Evolutionary conservation across 2,797 vertebrate genomes (phyloP).

Genomic region (Enteromius argenteus): DNA sequence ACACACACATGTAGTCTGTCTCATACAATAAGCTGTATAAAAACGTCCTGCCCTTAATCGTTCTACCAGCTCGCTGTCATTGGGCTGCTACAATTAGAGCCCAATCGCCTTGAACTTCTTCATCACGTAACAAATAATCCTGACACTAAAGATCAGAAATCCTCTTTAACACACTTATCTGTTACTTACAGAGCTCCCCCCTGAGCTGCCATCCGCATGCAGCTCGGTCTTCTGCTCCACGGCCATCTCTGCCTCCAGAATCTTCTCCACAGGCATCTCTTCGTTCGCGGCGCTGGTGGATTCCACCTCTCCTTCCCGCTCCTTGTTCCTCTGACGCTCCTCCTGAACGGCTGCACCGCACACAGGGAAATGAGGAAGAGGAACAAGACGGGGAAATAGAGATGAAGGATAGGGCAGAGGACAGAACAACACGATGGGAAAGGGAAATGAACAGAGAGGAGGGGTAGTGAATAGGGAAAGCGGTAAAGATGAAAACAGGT

Average conservation of each 20-base stretch:
- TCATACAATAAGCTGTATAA: not conserved
- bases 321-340: conserved; percentile 90
- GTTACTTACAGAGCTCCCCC: conserved; percentile 86
- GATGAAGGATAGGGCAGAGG: conserved; percentile 6
- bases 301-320: conserved; percentile 86
- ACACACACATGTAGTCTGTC: not conserved
- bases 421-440: not conserved
- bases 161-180: not conserved
- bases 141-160: not conserved
- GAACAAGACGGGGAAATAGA: not conserved
- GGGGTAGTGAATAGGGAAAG: conserved; percentile 16
- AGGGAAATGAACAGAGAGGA: conserved; percentile 12
- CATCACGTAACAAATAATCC: conserved; percentile 3
- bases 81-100: not conserved
- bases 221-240: conserved; percentile 95
- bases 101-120: not conserved
- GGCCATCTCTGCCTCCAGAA: conserved; percentile 91
- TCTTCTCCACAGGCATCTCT: conserved; percentile 96
- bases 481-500: conserved; percentile 32
- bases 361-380: conserved; percentile 31
- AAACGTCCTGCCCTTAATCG: not conserved
- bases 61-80: not conserved
- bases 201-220: conserved; percentile 85
- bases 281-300: conserved; percentile 85
- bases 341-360: conserved; percentile 87